Conservation (phyloP, 2,113 vertebrate genomes). For the Trogon surrucura region DNA sequence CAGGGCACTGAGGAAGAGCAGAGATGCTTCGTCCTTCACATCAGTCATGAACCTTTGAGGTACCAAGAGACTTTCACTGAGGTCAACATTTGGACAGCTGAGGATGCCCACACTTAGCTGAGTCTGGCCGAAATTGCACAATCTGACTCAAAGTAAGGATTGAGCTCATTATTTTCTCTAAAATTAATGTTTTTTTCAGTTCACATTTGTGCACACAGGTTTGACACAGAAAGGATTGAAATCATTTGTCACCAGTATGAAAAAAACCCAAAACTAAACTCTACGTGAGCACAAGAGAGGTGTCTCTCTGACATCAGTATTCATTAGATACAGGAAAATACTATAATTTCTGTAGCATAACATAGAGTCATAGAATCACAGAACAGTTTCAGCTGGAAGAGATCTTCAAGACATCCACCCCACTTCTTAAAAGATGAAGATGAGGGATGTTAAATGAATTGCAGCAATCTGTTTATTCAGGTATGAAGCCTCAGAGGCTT, state of each 20-base stretch:
- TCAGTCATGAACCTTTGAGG: neutral
- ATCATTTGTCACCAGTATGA: neutral
- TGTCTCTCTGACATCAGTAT: neutral
- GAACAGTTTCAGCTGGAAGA: no score
- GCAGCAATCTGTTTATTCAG: neutral
- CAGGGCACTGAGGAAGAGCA: accelerated
- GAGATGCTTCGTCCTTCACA: neutral
- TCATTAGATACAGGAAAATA: neutral
- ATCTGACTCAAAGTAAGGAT: neutral
- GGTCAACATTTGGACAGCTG: neutral
- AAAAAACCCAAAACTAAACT: neutral
- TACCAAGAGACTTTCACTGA: neutral
- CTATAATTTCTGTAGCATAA: neutral
- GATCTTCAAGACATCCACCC: accelerated
- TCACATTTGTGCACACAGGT: neutral
- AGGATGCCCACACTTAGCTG: neutral
- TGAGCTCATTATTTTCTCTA: neutral
- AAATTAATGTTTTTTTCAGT: neutral
- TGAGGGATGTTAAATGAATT: neutral
- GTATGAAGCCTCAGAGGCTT: neutral
- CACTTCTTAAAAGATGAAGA: neutral
- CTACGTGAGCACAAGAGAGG: neutral
- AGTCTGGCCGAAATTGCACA: neutral
- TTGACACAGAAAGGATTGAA: neutral
- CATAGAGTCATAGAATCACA: no score